phyloP scores from a whole-genome alignment of 2,113 vertebrate species.

The Scatophagus argus region DNA sequence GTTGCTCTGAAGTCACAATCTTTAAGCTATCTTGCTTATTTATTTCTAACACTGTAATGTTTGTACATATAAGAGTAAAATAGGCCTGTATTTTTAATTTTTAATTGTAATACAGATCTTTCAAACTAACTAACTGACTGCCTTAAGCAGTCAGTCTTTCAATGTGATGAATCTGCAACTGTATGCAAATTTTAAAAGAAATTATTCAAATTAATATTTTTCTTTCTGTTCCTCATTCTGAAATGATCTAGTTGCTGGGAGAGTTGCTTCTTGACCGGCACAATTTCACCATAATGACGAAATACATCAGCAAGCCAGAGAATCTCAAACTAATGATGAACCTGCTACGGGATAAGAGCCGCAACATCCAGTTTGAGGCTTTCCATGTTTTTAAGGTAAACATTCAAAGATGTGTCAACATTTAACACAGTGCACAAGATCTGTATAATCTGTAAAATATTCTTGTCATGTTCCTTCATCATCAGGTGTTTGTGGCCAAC shows the following conservation, averaged over 20 bases:
- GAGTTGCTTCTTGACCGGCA: conserved; percentile 96
- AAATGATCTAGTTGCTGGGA: conserved; percentile 88
- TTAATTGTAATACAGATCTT: not conserved
- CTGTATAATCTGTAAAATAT: not conserved
- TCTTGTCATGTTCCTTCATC: not conserved
- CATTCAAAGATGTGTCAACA: not conserved
- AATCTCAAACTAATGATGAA: conserved; percentile 99
- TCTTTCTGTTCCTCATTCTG: conserved; percentile 30
- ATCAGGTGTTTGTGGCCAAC: conserved; percentile 96
- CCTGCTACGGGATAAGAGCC: conserved; percentile 95
- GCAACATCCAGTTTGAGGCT: conserved; percentile 98
- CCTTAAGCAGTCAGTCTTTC: not conserved
- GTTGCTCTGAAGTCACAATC: not conserved
- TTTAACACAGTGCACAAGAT: not conserved
- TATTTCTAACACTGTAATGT: not conserved
- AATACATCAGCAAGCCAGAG: conserved; percentile 97
- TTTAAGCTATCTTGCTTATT: not conserved
- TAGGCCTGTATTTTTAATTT: not conserved
- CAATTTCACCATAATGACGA: conserved; percentile 97
- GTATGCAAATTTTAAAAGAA: not conserved
- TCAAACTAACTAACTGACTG: not conserved
- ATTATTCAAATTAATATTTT: not conserved
- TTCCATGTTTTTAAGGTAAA: conserved; percentile 98
- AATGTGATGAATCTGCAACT: not conserved
- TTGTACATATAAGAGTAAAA: not conserved